Base-by-base conservation (phyloP, 2,888 invertebrate species). In the Taphrorychus bicolor region DNA sequence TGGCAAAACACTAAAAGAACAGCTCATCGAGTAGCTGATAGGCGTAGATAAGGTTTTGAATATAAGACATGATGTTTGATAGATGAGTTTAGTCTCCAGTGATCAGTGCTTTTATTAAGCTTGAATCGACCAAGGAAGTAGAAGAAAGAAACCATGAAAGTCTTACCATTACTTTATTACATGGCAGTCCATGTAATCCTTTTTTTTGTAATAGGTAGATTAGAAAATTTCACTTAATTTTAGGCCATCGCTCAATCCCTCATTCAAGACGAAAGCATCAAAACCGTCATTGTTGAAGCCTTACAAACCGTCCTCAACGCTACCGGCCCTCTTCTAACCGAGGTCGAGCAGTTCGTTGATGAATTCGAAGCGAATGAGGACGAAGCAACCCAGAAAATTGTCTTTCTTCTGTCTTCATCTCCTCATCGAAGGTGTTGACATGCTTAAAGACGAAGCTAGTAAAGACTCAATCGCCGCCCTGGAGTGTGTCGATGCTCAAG, bases 191-290 rank as follows among this genome's bases (percentile, higher is more conserved):
- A n/a, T n/a, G n/a, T n/a, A n/a, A n/a, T n/a, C n/a, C n/a, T n/a
- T n/a, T n/a, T n/a, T n/a, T n/a, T n/a, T n/a, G n/a, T n/a, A n/a
- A n/a, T n/a, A n/a, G n/a, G n/a, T n/a, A n/a, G n/a, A n/a, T n/a
- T n/a, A n/a, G n/a, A n/a, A n/a, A n/a, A n/a, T n/a, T n/a, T n/a
- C n/a, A n/a, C n/a, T n/a, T n/a, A 32, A 11, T 49, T 58, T 17
- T 22, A 64, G 59, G 52, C 51, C 40, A 52, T 57, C 42, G 1
- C n/a, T 11, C 58, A 58, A 21, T 41, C 45, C 1, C 52, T 59
- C 9, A 16, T 22, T 11, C 11, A 57, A 49, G 57, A 58, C 5
- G 59, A 48, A 53, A 32, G 58, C 17, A 1, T 59, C 17, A 48
- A 24, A 18, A 7, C 3, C 9, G 17, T 53, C 9, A 42, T 65